Conservation (phyloP, 2,113 vertebrate species). For the Calyptomena viridis region DNA sequence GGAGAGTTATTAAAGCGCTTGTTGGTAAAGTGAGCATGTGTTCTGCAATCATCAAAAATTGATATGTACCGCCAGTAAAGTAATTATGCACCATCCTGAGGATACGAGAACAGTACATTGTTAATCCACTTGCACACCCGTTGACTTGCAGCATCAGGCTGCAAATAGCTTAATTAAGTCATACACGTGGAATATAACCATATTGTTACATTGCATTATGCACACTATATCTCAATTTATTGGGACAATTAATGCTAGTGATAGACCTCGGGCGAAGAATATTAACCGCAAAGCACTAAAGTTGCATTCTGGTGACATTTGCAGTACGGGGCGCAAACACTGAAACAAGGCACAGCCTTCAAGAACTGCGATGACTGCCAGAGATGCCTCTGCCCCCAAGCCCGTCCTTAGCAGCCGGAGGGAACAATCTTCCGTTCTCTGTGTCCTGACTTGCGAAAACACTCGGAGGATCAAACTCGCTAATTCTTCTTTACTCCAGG, state of each 20-base stretch:
- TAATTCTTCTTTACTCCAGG: background rate
- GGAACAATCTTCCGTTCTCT: background rate
- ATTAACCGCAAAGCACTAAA: slow-evolving; percentile 40
- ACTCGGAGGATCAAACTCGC: background rate
- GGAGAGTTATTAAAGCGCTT: slow-evolving; percentile 79
- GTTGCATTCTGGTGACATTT: slow-evolving; percentile 60
- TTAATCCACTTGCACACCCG: slow-evolving; percentile 84
- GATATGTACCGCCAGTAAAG: slow-evolving; percentile 83
- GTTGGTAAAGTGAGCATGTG: slow-evolving; percentile 79
- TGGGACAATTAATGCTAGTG: slow-evolving; percentile 79
- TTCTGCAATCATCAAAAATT: slow-evolving; percentile 86
- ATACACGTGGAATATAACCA: slow-evolving; percentile 80
- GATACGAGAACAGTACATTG: slow-evolving; percentile 78
- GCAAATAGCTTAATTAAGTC: slow-evolving; percentile 88
- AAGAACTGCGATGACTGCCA: background rate
- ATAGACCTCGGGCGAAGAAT: slow-evolving; percentile 70
- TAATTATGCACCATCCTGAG: slow-evolving; percentile 84
- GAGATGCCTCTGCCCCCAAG: background rate
- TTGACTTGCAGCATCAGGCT: slow-evolving; percentile 83
- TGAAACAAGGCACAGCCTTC: background rate
- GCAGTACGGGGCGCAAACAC: background rate
- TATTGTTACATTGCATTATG: slow-evolving; percentile 77
- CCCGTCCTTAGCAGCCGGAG: background rate
- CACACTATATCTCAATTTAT: slow-evolving; percentile 83
- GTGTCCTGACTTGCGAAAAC: background rate